Evolutionary conservation across 1,140 invertebrate species (phyloP).

Genomic region (Pseudobourletiella spinata): DNA sequence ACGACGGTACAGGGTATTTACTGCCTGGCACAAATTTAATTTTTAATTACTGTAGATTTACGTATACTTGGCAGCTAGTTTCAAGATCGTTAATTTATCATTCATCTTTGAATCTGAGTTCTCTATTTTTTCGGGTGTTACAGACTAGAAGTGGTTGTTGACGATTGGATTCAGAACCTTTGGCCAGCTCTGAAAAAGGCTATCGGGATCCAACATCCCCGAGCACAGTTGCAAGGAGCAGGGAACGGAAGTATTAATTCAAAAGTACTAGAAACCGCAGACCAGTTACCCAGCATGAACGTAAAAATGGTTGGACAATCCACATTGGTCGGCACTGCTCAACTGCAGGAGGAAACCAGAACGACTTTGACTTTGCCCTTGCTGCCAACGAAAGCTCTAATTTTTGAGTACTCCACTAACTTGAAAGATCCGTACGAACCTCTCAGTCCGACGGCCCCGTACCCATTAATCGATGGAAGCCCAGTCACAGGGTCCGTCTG

Average conservation of each 20-base stretch:
- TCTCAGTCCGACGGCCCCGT: conserved; percentile 14
- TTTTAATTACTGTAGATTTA: neutral
- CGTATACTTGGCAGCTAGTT: neutral
- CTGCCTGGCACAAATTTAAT: conserved; percentile 3
- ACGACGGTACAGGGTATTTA: conserved; percentile 48
- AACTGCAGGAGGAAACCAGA: no score
- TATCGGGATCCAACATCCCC: conserved; percentile 4
- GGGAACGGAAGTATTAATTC: no score
- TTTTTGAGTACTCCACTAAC: conserved; percentile 10
- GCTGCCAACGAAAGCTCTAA: conserved; percentile 16
- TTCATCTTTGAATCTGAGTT: no score
- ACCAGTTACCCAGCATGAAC: no score
- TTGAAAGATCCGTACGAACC: neutral
- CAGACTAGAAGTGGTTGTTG: conserved; percentile 45
- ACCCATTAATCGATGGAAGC: conserved; percentile 27
- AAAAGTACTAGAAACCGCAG: no score
- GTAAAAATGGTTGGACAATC: no score
- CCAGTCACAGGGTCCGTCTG: conserved; percentile 2
- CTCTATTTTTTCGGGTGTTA: no score
- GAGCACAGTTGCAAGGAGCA: no score
- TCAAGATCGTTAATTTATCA: neutral
- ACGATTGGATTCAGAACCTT: conserved; percentile 48
- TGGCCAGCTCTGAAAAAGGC: conserved; percentile 40
- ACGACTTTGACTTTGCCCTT: conserved; percentile 16
- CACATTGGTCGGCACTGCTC: no score